These are phyloP conservation scores for Paracentrotus lividus DNA, from an alignment of 53 echinoderm and acorn worm genomes.

Conservation along the genomic window DNA sequence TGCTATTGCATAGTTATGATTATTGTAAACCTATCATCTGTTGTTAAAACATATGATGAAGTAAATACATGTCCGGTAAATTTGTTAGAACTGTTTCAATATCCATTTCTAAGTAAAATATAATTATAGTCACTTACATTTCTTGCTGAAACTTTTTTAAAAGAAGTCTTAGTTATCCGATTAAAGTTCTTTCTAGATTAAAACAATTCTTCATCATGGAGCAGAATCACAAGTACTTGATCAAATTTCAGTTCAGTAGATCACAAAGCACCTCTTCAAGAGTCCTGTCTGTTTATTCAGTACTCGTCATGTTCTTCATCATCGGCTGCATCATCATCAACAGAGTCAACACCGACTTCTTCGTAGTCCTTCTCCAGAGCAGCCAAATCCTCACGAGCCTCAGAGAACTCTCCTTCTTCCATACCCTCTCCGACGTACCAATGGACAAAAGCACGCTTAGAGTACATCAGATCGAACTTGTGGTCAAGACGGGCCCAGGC, in stretches of 20 bases:
- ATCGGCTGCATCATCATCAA: not conserved
- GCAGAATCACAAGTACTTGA: not conserved
- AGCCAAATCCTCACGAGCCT: conserved; percentile 89
- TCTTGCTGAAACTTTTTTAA: too few species aligned
- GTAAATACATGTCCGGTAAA: too few species aligned
- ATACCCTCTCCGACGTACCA: conserved; percentile 99
- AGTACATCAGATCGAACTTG: conserved; percentile 98
- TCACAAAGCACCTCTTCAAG: not conserved
- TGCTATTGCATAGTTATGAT: too few species aligned
- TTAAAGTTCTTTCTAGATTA: too few species aligned
- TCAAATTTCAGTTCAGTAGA: not conserved
- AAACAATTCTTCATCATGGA: too few species aligned
- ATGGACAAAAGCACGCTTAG: conserved; percentile 98
- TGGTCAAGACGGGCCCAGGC: conserved; percentile 99
- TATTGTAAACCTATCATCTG: too few species aligned
- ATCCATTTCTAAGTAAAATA: too few species aligned
- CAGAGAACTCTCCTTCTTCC: conserved; percentile 98
- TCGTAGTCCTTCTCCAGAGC: conserved; percentile 92
- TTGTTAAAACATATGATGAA: too few species aligned
- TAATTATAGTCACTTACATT: too few species aligned
- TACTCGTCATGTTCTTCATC: conserved; percentile 14
- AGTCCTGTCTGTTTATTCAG: not conserved
- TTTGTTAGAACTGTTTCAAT: too few species aligned
- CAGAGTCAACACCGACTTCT: conserved; percentile 76
- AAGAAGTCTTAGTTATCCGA: too few species aligned